Conservation (phyloP, 2,113 vertebrate genomes). For the Tapirus terrestris region DNA sequence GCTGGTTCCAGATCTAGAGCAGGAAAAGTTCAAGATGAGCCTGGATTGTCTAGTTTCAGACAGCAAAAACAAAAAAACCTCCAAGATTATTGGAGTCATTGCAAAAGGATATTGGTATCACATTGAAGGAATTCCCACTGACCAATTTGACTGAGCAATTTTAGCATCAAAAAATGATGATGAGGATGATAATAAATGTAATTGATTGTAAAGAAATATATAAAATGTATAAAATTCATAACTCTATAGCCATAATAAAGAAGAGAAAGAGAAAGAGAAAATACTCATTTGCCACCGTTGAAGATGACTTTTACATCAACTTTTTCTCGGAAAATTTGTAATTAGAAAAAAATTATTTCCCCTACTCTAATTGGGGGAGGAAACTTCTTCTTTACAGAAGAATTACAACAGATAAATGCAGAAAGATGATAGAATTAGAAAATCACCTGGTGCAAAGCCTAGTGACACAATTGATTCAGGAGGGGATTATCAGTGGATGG, state of each 20-base stretch:
- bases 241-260: slow-evolving; percentile 9
- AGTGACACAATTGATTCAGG: background rate
- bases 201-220: background rate
- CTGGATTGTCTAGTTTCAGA: background rate
- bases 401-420: background rate
- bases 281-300: background rate
- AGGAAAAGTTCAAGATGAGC: background rate
- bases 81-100: background rate
- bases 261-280: background rate
- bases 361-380: background rate
- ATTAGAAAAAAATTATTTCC: background rate
- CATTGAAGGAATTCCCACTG: background rate
- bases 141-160: background rate
- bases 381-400: background rate
- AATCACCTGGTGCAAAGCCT: background rate
- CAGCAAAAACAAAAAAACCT: slow-evolving; percentile 22
- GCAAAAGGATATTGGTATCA: background rate
- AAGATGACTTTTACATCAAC: slow-evolving; percentile 5
- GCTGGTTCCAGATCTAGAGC: background rate
- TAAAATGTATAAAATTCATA: background rate
- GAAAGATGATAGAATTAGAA: background rate
- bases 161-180: background rate
- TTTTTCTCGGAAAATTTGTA: slow-evolving; percentile 4
- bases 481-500: background rate
- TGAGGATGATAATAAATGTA: background rate